A percentile compares a stretch with the other conserved stretches of the same genome.
Evolutionary conservation across 2,113 vertebrate genomes (phyloP).

Genomic region (Oncorhynchus tshawytscha): DNA sequence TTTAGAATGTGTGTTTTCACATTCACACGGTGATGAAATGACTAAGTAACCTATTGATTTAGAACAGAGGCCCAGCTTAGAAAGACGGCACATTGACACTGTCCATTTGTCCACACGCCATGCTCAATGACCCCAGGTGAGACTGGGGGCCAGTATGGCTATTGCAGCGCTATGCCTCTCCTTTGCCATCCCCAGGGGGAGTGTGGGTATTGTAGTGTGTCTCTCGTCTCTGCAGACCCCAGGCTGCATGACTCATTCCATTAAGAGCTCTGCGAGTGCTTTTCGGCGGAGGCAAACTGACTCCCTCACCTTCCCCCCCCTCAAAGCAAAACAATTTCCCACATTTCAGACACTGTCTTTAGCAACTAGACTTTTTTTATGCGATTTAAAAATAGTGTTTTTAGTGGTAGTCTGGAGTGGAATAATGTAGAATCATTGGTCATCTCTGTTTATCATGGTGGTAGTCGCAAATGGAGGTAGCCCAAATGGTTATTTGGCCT

Average conservation of each 20-base stretch:
- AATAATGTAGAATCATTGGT: no score
- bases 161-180: slow-evolving; percentile 17
- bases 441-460: neutral
- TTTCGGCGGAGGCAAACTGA: neutral
- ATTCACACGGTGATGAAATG: no score
- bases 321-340: neutral
- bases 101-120: no score
- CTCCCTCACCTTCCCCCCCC: neutral
- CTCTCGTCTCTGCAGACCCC: slow-evolving; percentile 13
- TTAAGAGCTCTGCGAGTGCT: slow-evolving; percentile 32
- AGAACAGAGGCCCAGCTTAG: no score
- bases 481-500: neutral
- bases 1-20: no score
- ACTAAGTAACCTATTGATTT: no score
- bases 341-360: slow-evolving; percentile 20
- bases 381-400: neutral
- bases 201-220: slow-evolving; percentile 28
- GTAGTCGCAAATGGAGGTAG: neutral
- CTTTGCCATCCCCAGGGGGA: slow-evolving; percentile 6
- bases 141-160: slow-evolving; percentile 20
- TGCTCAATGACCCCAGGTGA: no score
- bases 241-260: slow-evolving; percentile 36
- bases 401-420: neutral
- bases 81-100: no score
- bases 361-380: neutral